These are phyloP conservation scores for Proterorhinus semilunaris DNA, from an alignment of 2,113 vertebrate species.

Conservation along the genomic window DNA sequence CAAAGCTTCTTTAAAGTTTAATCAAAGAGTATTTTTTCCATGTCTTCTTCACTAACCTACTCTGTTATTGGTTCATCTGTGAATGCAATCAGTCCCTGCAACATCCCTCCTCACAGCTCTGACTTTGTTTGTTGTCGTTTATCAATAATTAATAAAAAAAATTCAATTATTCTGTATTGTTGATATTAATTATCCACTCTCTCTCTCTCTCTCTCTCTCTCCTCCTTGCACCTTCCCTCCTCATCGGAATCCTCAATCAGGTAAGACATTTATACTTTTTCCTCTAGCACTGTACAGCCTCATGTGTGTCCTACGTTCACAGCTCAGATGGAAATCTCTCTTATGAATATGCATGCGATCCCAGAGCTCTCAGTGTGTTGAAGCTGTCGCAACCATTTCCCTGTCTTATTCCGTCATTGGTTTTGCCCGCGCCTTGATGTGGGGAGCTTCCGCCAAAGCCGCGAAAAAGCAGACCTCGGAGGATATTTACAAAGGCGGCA, in stretches of 20 bases:
- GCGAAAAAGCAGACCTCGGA: constrained; percentile 25
- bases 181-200: constrained; percentile 19
- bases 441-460: constrained; percentile 22
- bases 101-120: not conserved
- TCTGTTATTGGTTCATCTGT: too few relatives aligned
- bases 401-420: constrained; percentile 28
- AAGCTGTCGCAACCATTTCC: constrained; percentile 49
- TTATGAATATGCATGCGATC: constrained; percentile 66
- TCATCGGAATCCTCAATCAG: constrained; percentile 43
- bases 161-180: constrained; percentile 5
- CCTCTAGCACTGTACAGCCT: constrained; percentile 36
- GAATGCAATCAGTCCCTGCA: too few relatives aligned
- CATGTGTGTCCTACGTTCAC: constrained; percentile 37
- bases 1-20: too few relatives aligned
- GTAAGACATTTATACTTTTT: constrained; percentile 50
- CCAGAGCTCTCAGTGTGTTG: constrained; percentile 34
- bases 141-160: not conserved
- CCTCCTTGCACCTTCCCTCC: constrained; percentile 5
- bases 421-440: constrained; percentile 26
- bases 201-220: constrained; percentile 9
- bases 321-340: constrained; percentile 58
- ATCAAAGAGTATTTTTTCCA: not conserved
- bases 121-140: not conserved
- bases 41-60: not conserved
- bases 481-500: constrained; percentile 52